Percentiles rank a stretch among this genome's conserved stretches.
These are phyloP conservation scores for Luscinia luscinia DNA, from an alignment of 2,797 vertebrate genomes.

Conservation along the genomic window DNA sequence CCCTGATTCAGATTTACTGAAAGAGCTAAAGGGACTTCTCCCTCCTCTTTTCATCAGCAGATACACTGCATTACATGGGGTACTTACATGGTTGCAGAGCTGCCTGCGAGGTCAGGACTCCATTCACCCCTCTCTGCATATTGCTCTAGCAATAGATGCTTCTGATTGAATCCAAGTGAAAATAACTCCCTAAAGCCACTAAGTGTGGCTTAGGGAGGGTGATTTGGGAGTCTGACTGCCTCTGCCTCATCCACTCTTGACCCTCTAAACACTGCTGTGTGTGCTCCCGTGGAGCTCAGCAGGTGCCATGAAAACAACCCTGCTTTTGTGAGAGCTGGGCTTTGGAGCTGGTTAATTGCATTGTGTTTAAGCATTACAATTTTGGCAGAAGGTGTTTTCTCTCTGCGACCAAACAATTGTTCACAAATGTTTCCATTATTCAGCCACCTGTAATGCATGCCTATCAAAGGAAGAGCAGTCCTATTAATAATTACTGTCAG, in stretches of 20 bases:
- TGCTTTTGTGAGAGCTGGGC: background rate
- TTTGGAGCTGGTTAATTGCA: conserved; percentile 8
- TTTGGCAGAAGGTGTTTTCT: conserved; percentile 6
- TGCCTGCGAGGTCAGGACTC: background rate
- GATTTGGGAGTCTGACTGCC: background rate
- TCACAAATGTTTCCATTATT: conserved; percentile 65
- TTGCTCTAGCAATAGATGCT: background rate
- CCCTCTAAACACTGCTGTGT: background rate
- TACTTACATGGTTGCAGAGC: background rate
- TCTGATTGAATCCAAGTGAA: background rate
- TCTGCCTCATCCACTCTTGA: background rate
- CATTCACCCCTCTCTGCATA: background rate
- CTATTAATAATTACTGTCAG: conserved; percentile 59
- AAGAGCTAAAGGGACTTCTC: background rate
- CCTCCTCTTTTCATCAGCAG: background rate
- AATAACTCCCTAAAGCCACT: background rate
- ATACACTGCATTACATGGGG: accelerated
- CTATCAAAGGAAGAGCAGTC: conserved; percentile 48
- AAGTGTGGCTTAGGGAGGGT: background rate
- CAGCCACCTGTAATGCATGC: conserved; percentile 50
- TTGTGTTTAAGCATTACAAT: conserved; percentile 13
- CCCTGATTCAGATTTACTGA: background rate
- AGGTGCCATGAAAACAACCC: background rate
- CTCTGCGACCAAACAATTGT: conserved; percentile 27
- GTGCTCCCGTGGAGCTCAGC: background rate